phyloP scores from a whole-genome alignment of 2,888 invertebrate species.

The Anodontia alba region DNA sequence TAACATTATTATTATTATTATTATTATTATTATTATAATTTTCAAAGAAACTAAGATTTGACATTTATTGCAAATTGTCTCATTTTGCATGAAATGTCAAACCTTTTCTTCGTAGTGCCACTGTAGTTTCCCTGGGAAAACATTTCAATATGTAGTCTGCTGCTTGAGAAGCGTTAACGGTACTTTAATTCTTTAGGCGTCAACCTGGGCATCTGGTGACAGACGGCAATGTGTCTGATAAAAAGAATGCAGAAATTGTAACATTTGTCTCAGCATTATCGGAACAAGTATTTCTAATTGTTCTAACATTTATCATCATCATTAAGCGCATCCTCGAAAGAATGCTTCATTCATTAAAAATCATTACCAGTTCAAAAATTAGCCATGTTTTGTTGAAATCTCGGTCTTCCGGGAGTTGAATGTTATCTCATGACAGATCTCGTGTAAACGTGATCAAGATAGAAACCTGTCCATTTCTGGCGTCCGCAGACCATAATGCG shows the following conservation, averaged over 20 bases:
- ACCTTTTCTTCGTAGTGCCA: too few relatives aligned
- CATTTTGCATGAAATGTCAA: too few relatives aligned
- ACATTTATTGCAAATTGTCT: too few relatives aligned
- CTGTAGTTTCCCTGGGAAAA: too few relatives aligned
- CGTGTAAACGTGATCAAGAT: constrained; percentile 3
- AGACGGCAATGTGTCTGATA: background rate
- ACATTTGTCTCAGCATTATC: constrained; percentile 2
- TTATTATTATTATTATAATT: too few relatives aligned
- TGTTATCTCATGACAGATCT: constrained; percentile 7
- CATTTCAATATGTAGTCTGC: too few relatives aligned
- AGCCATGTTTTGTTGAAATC: background rate
- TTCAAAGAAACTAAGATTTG: too few relatives aligned
- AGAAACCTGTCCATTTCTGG: constrained; percentile 11
- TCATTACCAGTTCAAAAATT: background rate
- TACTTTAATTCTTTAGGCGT: too few relatives aligned
- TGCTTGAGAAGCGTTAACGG: too few relatives aligned
- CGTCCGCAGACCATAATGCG: background rate
- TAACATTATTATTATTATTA: too few relatives aligned
- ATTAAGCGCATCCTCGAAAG: constrained; percentile 3
- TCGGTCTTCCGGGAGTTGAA: constrained; percentile 1
- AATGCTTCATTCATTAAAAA: background rate
- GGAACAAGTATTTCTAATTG: background rate
- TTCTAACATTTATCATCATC: background rate
- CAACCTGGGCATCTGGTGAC: background rate
- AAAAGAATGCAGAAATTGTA: background rate